Percentiles rank a stretch among this genome's conserved stretches.
These are phyloP conservation scores for Acanthurus tractus DNA, from an alignment of 2,797 vertebrate species.

Conservation along the genomic window DNA sequence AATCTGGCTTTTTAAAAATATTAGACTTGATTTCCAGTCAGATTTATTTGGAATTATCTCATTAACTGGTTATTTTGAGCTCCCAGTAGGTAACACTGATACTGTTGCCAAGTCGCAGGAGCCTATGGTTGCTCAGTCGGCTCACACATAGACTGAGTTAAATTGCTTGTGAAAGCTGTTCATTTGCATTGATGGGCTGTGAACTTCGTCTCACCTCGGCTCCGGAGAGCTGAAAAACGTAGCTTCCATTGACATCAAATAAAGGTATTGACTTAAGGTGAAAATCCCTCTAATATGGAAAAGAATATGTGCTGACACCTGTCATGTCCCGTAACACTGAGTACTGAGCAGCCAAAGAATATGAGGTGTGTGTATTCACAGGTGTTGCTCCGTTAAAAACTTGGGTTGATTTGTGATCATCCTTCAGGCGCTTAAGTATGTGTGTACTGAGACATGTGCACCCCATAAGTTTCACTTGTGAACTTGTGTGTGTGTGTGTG, in stretches of 20 bases:
- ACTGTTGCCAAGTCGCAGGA: slow-evolving; percentile 46
- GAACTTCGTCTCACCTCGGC: slow-evolving; percentile 65
- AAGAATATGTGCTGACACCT: slow-evolving; percentile 55
- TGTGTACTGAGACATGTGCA: slow-evolving; percentile 5
- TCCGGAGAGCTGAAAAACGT: slow-evolving; percentile 44
- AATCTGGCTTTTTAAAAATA: slow-evolving; percentile 15
- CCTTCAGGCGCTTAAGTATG: slow-evolving; percentile 11
- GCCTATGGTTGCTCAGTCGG: slow-evolving; percentile 16
- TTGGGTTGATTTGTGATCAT: slow-evolving; percentile 14
- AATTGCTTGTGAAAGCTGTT: slow-evolving; percentile 71
- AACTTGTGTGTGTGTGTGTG: slow-evolving; percentile 1
- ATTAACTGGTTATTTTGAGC: slow-evolving; percentile 38
- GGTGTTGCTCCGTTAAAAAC: slow-evolving; percentile 11
- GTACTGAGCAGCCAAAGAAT: slow-evolving; percentile 12
- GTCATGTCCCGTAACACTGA: slow-evolving; percentile 43
- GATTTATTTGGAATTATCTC: slow-evolving; percentile 47
- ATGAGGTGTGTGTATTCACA: slow-evolving; percentile 30
- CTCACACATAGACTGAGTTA: slow-evolving; percentile 29
- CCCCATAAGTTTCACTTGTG: slow-evolving; percentile 34
- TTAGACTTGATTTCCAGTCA: slow-evolving; percentile 14
- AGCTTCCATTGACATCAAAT: slow-evolving; percentile 49
- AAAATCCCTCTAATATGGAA: slow-evolving; percentile 63
- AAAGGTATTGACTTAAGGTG: slow-evolving; percentile 52
- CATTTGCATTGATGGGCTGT: slow-evolving; percentile 63
- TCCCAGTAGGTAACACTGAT: slow-evolving; percentile 42